phyloP scores from a whole-genome alignment of 2,113 vertebrate genomes.

The Macaca mulatta region DNA sequence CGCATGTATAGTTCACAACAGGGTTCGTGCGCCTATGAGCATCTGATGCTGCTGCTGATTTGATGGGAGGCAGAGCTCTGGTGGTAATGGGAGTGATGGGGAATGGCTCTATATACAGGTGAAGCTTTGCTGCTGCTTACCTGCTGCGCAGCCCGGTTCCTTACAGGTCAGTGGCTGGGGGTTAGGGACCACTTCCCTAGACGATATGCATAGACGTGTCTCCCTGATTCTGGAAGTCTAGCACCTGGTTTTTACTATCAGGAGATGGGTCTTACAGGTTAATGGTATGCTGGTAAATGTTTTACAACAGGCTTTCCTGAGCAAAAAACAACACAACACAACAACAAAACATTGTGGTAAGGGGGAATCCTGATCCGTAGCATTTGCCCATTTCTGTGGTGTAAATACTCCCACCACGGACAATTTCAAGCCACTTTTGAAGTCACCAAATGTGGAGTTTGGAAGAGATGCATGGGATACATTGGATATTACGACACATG shows the following conservation, averaged over 20 bases:
- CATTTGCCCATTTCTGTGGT: neutral
- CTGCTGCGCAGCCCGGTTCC: too few relatives aligned
- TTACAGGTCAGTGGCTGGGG: too few relatives aligned
- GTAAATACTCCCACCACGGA: neutral
- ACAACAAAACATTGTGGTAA: neutral
- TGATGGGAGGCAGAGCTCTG: too few relatives aligned
- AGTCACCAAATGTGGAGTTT: rapidly evolving
- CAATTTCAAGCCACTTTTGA: neutral
- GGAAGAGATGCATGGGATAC: neutral
- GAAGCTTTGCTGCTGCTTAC: too few relatives aligned
- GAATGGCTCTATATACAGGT: too few relatives aligned
- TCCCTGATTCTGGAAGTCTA: neutral
- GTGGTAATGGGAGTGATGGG: too few relatives aligned
- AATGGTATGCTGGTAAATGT: neutral
- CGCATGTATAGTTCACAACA: too few relatives aligned
- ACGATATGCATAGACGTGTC: rapidly evolving
- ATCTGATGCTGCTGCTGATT: too few relatives aligned
- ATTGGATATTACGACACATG: rapidly evolving
- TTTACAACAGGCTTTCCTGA: neutral
- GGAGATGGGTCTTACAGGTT: neutral
- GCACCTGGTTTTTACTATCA: neutral
- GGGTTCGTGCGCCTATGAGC: rapidly evolving
- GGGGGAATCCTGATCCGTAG: neutral
- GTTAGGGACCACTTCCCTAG: too few relatives aligned
- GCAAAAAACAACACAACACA: neutral